Conservation (phyloP, 35 echinoderm and acorn worm species). For the Eucidaris tribuloides region DNA sequence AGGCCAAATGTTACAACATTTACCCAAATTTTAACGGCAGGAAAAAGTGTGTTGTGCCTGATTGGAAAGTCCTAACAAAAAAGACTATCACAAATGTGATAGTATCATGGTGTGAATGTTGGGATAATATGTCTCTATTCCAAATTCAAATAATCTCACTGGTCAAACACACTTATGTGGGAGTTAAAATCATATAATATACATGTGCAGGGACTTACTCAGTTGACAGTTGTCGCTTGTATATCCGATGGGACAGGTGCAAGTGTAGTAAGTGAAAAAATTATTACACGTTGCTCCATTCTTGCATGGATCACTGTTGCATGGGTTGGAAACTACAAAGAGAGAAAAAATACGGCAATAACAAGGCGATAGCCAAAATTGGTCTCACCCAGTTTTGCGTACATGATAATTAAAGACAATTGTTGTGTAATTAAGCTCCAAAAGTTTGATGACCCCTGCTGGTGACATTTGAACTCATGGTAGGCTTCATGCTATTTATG, state of each 20-base stretch:
- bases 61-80: neutral
- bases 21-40: neutral
- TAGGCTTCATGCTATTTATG: no score
- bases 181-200: no score
- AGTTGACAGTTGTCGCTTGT: slow-evolving; percentile 42
- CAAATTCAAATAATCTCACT: no score
- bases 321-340: slow-evolving; percentile 46
- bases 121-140: neutral
- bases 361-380: neutral
- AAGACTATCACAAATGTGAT: neutral
- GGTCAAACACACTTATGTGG: no score
- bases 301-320: slow-evolving; percentile 58
- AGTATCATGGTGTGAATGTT: no score
- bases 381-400: no score
- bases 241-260: slow-evolving; percentile 26
- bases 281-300: slow-evolving; percentile 44
- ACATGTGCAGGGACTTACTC: no score
- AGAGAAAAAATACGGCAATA: neutral
- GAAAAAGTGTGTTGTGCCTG: neutral
- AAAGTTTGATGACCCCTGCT: no score
- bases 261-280: slow-evolving; percentile 26
- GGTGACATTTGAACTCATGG: no score
- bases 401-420: no score
- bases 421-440: no score
- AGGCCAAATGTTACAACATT: neutral